Percentiles rank a stretch among this genome's conserved stretches.
Conservation (phyloP, 2,888 invertebrate genomes). For the Acleris literana region DNA sequence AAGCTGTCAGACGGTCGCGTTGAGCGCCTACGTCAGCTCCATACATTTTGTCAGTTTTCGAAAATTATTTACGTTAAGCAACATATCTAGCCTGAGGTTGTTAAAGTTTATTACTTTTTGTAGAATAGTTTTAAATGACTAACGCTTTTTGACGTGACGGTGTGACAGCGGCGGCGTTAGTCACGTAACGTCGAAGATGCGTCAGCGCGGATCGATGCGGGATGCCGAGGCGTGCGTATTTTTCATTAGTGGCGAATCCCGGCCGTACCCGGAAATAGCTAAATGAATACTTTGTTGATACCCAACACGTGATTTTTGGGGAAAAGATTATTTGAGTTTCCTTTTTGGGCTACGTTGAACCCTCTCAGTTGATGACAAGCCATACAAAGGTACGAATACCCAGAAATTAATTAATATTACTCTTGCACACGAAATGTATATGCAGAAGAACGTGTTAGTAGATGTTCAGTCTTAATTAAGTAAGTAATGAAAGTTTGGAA, state of each 20-base stretch:
- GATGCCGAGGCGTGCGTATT: slow-evolving; percentile 75
- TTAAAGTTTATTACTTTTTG: too few relatives aligned
- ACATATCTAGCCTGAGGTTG: too few relatives aligned
- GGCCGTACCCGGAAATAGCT: slow-evolving; percentile 22
- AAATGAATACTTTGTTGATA: slow-evolving; percentile 29
- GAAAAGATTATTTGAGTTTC: neutral
- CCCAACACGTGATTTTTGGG: slow-evolving; percentile 11
- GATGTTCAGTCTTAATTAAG: too few relatives aligned
- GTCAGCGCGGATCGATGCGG: slow-evolving; percentile 71
- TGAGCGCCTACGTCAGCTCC: too few relatives aligned
- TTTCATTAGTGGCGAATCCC: slow-evolving; percentile 67
- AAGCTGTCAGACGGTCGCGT: too few relatives aligned
- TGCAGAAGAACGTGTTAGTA: too few relatives aligned
- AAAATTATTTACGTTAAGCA: too few relatives aligned
- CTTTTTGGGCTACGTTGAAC: neutral
- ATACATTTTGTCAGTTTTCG: too few relatives aligned
- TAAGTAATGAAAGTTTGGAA: too few relatives aligned
- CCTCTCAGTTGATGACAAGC: neutral
- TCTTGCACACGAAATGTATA: too few relatives aligned
- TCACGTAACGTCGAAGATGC: slow-evolving; percentile 71
- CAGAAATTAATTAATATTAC: too few relatives aligned
- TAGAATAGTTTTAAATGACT: neutral
- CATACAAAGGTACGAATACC: too few relatives aligned
- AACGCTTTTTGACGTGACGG: slow-evolving; percentile 37
- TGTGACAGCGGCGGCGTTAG: slow-evolving; percentile 46